phyloP scores from a whole-genome alignment of 2,113 vertebrate genomes.

The Xiphias gladius region DNA sequence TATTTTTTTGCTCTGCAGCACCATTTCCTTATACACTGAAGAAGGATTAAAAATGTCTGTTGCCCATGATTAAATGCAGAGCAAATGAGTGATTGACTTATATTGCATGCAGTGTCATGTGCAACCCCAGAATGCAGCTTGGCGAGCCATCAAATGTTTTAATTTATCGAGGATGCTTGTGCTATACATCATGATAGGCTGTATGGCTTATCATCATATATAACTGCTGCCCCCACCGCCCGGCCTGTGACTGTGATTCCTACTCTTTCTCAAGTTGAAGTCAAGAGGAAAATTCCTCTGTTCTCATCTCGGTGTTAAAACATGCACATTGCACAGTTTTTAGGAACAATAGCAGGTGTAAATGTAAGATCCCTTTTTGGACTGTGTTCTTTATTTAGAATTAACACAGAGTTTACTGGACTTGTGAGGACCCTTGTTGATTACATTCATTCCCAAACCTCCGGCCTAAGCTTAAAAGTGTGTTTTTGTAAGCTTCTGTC shows the following conservation, averaged over 20 bases:
- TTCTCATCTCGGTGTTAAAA: constrained; percentile 18
- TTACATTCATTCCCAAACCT: constrained; percentile 20
- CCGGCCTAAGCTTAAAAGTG: constrained; percentile 25
- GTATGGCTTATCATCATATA: constrained; percentile 44
- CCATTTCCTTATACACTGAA: constrained; percentile 11
- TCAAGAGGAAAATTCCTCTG: neutral
- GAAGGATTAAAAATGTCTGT: constrained; percentile 47
- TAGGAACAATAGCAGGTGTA: constrained; percentile 19
- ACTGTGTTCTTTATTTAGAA: neutral
- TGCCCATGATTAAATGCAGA: constrained; percentile 38
- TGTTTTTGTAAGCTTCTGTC: constrained; percentile 39
- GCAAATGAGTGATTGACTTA: constrained; percentile 51
- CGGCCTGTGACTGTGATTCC: neutral
- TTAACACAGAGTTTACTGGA: constrained; percentile 14
- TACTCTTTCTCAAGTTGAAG: neutral
- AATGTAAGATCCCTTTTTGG: neutral
- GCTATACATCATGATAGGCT: constrained; percentile 40
- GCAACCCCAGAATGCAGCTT: constrained; percentile 7
- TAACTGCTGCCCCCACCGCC: constrained; percentile 1
- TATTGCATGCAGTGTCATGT: constrained; percentile 24
- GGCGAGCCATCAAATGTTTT: constrained; percentile 46
- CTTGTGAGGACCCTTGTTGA: constrained; percentile 7
- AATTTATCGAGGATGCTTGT: constrained; percentile 34
- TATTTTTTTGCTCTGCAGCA: neutral
- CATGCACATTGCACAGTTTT: neutral